A percentile compares a stretch with the other conserved stretches of the same genome.
phyloP scores from a whole-genome alignment of 35 echinoderm and acorn worm species.

The Diadema setosum region DNA sequence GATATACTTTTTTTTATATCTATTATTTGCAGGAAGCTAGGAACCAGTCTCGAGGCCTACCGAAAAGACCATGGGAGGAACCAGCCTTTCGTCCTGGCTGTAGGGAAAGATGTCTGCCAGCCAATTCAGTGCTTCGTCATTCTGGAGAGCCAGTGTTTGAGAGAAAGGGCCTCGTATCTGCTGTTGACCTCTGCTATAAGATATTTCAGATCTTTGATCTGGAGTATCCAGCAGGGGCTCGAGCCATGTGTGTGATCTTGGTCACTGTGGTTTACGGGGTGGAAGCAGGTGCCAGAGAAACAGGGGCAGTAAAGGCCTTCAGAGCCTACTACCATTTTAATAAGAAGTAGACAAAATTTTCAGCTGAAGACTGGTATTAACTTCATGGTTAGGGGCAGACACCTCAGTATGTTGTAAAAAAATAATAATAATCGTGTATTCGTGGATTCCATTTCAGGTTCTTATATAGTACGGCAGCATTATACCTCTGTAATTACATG shows the following conservation, averaged over 20 bases:
- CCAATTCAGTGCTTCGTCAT: background rate
- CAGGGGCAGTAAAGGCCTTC: conserved; percentile 16
- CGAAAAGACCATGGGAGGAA: background rate
- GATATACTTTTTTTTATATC: background rate
- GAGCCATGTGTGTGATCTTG: background rate
- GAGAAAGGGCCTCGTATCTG: background rate
- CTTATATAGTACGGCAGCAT: too few relatives aligned
- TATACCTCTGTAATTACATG: too few relatives aligned
- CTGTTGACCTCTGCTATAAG: background rate
- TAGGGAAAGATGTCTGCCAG: background rate
- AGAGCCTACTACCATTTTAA: conserved; percentile 10
- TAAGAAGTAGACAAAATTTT: background rate
- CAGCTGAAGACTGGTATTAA: too few relatives aligned
- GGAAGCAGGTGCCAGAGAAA: conserved; percentile 6
- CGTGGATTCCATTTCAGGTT: too few relatives aligned
- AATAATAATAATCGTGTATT: too few relatives aligned
- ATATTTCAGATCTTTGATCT: conserved; percentile 9
- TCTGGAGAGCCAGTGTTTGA: conserved; percentile 1
- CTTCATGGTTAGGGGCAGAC: too few relatives aligned
- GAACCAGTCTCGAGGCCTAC: background rate
- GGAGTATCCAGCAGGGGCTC: conserved; percentile 1
- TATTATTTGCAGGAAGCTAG: conserved; percentile 3
- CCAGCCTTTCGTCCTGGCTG: conserved; percentile 3
- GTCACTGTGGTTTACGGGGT: background rate
- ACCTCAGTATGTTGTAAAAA: too few relatives aligned